These are phyloP conservation scores for Lordiphosa stackelbergi DNA, from an alignment of 1,140 invertebrate species.

Conservation along the genomic window DNA sequence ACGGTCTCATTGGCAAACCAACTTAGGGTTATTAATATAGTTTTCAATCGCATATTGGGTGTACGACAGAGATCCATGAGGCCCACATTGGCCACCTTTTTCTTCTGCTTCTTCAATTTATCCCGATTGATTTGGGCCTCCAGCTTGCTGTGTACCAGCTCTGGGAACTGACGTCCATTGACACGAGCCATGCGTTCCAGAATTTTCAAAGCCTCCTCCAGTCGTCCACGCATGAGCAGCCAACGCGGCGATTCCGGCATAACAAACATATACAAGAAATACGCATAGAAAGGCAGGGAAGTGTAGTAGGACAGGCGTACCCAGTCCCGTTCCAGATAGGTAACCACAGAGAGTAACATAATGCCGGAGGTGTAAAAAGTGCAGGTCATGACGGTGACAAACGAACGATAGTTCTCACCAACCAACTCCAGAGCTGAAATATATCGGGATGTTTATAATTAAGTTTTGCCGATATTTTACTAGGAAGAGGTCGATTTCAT, in stretches of 20 bases:
- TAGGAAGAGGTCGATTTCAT: too few species aligned
- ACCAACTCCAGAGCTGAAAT: slow-evolving; percentile 90
- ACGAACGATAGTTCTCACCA: slow-evolving; percentile 92
- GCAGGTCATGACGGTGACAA: slow-evolving; percentile 93
- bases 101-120: slow-evolving; percentile 80
- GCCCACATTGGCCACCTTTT: slow-evolving; percentile 81
- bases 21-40: slow-evolving; percentile 82
- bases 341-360: slow-evolving; percentile 87
- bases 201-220: slow-evolving; percentile 88
- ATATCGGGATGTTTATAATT: background rate
- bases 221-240: slow-evolving; percentile 87
- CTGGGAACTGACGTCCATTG: slow-evolving; percentile 86
- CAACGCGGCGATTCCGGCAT: slow-evolving; percentile 92
- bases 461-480: too few species aligned
- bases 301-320: slow-evolving; percentile 86
- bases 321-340: slow-evolving; percentile 91
- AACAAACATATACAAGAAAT: slow-evolving; percentile 90
- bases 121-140: slow-evolving; percentile 78
- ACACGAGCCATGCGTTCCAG: slow-evolving; percentile 86
- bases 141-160: slow-evolving; percentile 84
- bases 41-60: slow-evolving; percentile 90
- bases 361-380: slow-evolving; percentile 92
- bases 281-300: slow-evolving; percentile 89
- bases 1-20: slow-evolving; percentile 88
- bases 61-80: slow-evolving; percentile 86